phyloP scores from a whole-genome alignment of 1,140 invertebrate species.

The Drosophila sp. region DNA sequence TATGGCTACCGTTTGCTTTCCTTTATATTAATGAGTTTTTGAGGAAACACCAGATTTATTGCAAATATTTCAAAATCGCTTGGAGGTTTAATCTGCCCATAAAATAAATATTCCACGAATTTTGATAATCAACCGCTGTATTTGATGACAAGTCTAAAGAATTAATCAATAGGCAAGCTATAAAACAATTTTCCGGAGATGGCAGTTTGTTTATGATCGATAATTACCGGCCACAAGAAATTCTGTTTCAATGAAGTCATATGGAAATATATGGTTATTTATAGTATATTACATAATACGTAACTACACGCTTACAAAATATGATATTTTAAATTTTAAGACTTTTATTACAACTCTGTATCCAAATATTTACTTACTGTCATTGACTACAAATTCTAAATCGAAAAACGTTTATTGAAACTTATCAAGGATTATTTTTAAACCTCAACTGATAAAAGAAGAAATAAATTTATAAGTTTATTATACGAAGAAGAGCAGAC shows the following conservation, averaged over 20 bases:
- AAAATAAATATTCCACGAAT: conserved; percentile 9
- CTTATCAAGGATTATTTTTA: not conserved
- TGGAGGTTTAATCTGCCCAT: conserved; percentile 1
- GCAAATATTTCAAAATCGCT: not conserved
- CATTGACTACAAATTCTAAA: too few species aligned
- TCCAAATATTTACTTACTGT: too few species aligned
- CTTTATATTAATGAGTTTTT: conserved; percentile 52
- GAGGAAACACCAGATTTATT: conserved; percentile 15
- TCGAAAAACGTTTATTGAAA: too few species aligned
- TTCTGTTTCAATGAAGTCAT: not conserved
- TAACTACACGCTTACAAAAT: too few species aligned
- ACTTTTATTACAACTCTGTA: too few species aligned
- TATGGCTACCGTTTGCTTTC: conserved; percentile 30
- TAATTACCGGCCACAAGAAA: not conserved
- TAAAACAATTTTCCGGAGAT: conserved; percentile 11
- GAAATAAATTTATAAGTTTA: not conserved
- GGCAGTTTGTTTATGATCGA: conserved; percentile 2
- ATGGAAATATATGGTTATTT: too few species aligned
- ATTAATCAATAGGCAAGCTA: conserved; percentile 22
- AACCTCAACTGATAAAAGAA: not conserved
- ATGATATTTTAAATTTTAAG: too few species aligned
- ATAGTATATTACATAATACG: too few species aligned
- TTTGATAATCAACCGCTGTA: not conserved
- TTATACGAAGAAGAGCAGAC: not conserved
- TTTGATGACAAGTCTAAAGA: not conserved